Percentiles rank a stretch among this genome's conserved stretches.
phyloP scores from a whole-genome alignment of 2,888 invertebrate genomes.

The Mesoligia furuncula region DNA sequence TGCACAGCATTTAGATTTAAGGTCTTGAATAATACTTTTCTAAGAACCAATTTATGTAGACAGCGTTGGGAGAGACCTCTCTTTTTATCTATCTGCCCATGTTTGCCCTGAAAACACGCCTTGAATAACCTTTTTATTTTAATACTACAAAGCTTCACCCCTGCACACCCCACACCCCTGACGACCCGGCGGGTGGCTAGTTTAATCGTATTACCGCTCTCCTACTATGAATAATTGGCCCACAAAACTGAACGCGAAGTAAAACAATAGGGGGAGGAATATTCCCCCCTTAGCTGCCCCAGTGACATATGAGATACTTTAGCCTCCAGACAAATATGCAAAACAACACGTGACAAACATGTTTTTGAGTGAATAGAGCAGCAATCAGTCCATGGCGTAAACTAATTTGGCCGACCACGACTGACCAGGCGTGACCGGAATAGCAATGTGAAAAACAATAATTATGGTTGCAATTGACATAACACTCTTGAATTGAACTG shows the following conservation, averaged over 20 bases:
- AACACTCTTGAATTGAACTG: background rate
- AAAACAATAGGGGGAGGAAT: too few species aligned
- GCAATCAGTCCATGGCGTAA: too few species aligned
- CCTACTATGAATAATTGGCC: too few species aligned
- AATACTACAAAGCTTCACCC: too few species aligned
- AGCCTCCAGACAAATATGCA: background rate
- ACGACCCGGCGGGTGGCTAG: too few species aligned
- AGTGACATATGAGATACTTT: background rate
- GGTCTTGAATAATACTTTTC: background rate
- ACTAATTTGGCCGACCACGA: background rate
- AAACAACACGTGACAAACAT: background rate
- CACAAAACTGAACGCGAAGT: background rate
- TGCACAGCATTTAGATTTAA: background rate
- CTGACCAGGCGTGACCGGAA: background rate
- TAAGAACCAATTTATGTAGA: background rate
- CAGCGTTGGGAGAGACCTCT: background rate
- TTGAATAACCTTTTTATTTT: background rate
- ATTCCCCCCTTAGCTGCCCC: too few species aligned
- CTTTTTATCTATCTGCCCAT: background rate
- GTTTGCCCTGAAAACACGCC: background rate
- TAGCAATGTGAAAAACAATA: background rate
- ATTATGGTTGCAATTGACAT: background rate
- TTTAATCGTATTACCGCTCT: background rate
- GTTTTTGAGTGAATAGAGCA: background rate
- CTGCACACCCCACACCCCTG: too few species aligned